Percentiles rank a stretch among this genome's conserved stretches.
Conservation (phyloP, 2,888 invertebrate species). For the Drosophila meridionalis region DNA sequence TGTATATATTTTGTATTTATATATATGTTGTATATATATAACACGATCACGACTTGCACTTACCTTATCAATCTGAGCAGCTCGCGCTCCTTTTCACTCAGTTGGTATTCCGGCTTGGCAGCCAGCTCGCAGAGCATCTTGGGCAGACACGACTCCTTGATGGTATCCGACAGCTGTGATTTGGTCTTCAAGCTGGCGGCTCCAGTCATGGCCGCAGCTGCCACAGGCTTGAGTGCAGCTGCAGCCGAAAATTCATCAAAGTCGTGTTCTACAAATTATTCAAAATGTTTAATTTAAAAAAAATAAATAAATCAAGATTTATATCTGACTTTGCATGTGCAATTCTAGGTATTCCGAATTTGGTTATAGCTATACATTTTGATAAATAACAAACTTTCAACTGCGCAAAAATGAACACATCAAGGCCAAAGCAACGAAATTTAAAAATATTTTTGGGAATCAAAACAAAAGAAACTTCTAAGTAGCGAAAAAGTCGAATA, state of each 20-base stretch:
- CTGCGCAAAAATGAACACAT: slow-evolving; percentile 41
- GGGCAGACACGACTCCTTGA: slow-evolving; percentile 84
- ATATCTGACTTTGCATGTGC: not conserved
- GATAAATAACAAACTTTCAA: slow-evolving; percentile 28
- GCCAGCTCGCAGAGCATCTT: slow-evolving; percentile 85
- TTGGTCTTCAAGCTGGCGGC: slow-evolving; percentile 71
- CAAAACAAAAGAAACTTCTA: not conserved
- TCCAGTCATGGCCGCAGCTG: slow-evolving; percentile 51
- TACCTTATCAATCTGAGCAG: slow-evolving; percentile 84
- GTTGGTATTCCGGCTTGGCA: slow-evolving; percentile 82
- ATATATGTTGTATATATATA: not conserved
- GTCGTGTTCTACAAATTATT: slow-evolving; percentile 70
- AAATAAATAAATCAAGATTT: not conserved
- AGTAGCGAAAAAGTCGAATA: not conserved
- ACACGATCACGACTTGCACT: slow-evolving; percentile 29
- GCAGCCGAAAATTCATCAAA: slow-evolving; percentile 81
- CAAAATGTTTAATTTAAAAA: not conserved
- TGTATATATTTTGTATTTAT: not conserved
- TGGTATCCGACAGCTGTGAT: slow-evolving; percentile 82
- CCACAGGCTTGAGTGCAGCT: slow-evolving; percentile 63
- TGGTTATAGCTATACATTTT: slow-evolving; percentile 5
- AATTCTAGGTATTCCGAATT: slow-evolving; percentile 17
- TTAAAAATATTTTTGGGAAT: not conserved
- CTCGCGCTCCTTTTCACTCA: slow-evolving; percentile 84
- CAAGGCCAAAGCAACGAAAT: slow-evolving; percentile 14